These are phyloP conservation scores for Agapostemon virescens DNA, from an alignment of 2,888 invertebrate species.

Conservation along the genomic window DNA sequence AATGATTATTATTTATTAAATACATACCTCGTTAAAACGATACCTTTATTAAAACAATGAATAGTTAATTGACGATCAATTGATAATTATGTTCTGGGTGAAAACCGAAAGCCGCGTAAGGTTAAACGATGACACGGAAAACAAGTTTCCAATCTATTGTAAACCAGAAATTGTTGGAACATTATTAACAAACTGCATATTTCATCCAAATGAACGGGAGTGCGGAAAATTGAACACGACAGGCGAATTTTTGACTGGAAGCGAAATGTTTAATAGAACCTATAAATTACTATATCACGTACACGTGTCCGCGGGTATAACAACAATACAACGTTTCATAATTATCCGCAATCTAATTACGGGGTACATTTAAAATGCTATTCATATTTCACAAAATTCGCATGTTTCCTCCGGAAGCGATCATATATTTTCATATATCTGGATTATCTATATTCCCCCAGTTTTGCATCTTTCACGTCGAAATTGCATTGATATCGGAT, in stretches of 20 bases:
- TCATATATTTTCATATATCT: not conserved
- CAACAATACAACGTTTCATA: not conserved
- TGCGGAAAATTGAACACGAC: not conserved
- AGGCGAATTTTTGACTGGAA: not conserved
- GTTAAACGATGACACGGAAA: not conserved
- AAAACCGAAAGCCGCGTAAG: not conserved
- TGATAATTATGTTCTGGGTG: not conserved
- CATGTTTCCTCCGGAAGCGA: not conserved
- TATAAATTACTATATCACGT: not conserved
- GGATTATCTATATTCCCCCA: not conserved
- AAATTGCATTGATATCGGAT: not conserved
- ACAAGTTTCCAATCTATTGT: not conserved
- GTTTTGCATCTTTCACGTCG: too few relatives aligned
- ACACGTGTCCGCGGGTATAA: not conserved
- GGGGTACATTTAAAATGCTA: conserved; percentile 1
- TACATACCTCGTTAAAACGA: not conserved
- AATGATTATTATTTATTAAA: not conserved
- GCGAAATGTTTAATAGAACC: not conserved
- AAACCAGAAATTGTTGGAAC: not conserved
- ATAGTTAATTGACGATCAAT: not conserved
- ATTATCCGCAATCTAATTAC: not conserved
- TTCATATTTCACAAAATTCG: not conserved
- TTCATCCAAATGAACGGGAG: not conserved
- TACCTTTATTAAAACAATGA: not conserved
- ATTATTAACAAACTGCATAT: not conserved